A percentile compares a stretch with the other conserved stretches of the same genome.
Evolutionary conservation across 2,888 invertebrate genomes (phyloP).

Genomic region (Vandiemenella viatica): DNA sequence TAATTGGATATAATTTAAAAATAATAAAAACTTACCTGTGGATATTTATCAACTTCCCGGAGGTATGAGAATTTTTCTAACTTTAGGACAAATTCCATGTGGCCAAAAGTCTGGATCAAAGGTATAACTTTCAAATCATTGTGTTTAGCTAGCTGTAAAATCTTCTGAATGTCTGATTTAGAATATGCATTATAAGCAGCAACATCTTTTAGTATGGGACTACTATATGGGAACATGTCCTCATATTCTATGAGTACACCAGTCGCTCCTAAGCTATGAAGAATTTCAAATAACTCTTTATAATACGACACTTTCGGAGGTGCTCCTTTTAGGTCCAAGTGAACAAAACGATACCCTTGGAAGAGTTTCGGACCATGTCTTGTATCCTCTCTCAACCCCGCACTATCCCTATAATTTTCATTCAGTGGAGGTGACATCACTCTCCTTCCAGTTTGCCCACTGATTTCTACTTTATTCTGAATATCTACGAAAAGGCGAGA

Average conservation of each 20-base stretch:
- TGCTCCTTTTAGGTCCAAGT: slow-evolving; percentile 73
- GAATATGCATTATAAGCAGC: slow-evolving; percentile 50
- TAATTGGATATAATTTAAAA: background rate
- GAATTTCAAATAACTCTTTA: slow-evolving; percentile 40
- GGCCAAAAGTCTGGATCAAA: slow-evolving; percentile 73
- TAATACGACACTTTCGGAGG: slow-evolving; percentile 53
- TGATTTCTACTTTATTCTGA: slow-evolving; percentile 10
- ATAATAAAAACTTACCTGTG: slow-evolving; percentile 23
- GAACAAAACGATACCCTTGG: slow-evolving; percentile 47
- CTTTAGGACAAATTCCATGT: slow-evolving; percentile 67
- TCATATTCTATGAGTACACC: slow-evolving; percentile 72
- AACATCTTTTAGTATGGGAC: slow-evolving; percentile 36
- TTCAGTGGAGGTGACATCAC: slow-evolving; percentile 5
- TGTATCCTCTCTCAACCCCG: background rate
- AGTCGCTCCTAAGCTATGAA: slow-evolving; percentile 52
- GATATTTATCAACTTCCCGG: slow-evolving; percentile 44
- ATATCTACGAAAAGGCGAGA: slow-evolving; percentile 19
- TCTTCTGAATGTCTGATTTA: slow-evolving; percentile 33
- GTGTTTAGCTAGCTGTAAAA: slow-evolving; percentile 37
- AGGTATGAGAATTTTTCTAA: slow-evolving; percentile 46
- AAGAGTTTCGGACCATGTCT: slow-evolving; percentile 1
- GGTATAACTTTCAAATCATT: slow-evolving; percentile 56
- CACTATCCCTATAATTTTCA: background rate
- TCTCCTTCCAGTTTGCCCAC: slow-evolving; percentile 5
- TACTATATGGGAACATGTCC: slow-evolving; percentile 71